Evolutionary conservation across 30 jellyfish, hydroid and myxozoan genomes (phyloP).

Genomic region (Chrysaora quinquecirrha): DNA sequence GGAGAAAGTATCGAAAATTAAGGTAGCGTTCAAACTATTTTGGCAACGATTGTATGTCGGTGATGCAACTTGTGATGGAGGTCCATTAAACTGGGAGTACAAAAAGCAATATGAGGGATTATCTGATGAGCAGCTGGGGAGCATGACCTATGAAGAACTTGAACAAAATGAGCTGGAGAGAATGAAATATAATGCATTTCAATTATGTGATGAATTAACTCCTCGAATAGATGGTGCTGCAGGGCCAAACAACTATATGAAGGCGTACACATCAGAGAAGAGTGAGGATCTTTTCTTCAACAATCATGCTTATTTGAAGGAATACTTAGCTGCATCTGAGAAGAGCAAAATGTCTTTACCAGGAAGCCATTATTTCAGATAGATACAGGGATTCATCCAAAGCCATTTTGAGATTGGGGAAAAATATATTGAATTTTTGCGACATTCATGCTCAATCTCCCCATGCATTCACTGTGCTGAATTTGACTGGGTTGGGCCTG

Average conservation of each 20-base stretch:
- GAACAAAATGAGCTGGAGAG: constrained; percentile 20
- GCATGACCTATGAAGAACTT: constrained; percentile 32
- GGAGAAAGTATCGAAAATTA: too few species aligned
- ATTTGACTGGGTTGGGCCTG: constrained; percentile 12
- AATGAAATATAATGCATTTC: constrained; percentile 34
- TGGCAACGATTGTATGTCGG: too few species aligned
- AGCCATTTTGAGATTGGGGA: constrained; percentile 25
- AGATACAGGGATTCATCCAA: background rate
- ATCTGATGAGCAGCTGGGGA: background rate
- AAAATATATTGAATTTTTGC: constrained; percentile 7
- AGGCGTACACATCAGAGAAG: constrained; percentile 5
- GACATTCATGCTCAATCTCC: constrained; percentile 2
- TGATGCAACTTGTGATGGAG: constrained; percentile 61
- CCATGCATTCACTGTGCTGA: constrained; percentile 8
- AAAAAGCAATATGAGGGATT: constrained; percentile 33
- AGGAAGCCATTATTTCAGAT: constrained; percentile 17
- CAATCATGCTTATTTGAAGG: background rate
- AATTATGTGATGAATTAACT: constrained; percentile 19
- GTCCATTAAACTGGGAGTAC: constrained; percentile 32
- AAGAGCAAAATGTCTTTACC: background rate
- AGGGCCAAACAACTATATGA: constrained; percentile 3
- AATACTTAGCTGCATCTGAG: constrained; percentile 24
- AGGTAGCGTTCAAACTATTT: too few species aligned
- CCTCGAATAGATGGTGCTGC: constrained; percentile 39
- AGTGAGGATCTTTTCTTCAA: background rate